Evolutionary conservation across 1,140 invertebrate species (phyloP), one percentile per base, ranked within the genome.

Genomic region (Rhagoletis pomonella): DNA sequence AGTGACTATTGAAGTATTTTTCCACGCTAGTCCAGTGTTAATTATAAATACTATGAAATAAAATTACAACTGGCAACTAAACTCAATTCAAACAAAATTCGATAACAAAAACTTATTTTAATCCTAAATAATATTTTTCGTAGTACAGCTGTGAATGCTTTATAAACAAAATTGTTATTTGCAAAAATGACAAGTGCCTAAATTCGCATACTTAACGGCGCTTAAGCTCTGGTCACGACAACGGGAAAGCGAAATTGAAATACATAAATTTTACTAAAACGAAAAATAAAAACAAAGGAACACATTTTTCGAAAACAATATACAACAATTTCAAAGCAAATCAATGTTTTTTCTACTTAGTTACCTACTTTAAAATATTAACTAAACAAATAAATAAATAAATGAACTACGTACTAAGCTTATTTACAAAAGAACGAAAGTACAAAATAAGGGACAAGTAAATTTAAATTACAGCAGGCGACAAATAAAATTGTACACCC

Each of bases 391-490:
- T n/a, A 62, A 62, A 62, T 4, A 62, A 85, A 59, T 85, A 85
- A 85, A 39, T 39, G 50, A 85, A 47, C 39, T 85, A 59, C 44
- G 50, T 10, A 59, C 81, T 85, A 85, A 85, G 17, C 81, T n/a
- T 85, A 85, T 59, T 44, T 85, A 62, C 81, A 85, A 85, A 58
- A 59, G 47, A 29, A 29, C 17, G n/a, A 85, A 59, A 62, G 55
- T 73, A 73, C 39, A 17, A 73, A 73, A 44, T 39, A 69, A 69
- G 10, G 14, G 39, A 69, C 29, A 6, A 69, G 10, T 1, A 69
- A 73, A 47, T 47, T 47, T 39, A 73, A 69, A 73, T 17, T 47
- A 3, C 42, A 29, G 29, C 29, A 29, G 29, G 29, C 29, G 29
- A 29, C 29, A 29, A 29, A 29, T 29, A 1, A 29, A 29, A 29